Percentiles rank a stretch among this genome's conserved stretches.
Conservation (phyloP, 2,797 vertebrate genomes). For the Enteromius treurensis region DNA sequence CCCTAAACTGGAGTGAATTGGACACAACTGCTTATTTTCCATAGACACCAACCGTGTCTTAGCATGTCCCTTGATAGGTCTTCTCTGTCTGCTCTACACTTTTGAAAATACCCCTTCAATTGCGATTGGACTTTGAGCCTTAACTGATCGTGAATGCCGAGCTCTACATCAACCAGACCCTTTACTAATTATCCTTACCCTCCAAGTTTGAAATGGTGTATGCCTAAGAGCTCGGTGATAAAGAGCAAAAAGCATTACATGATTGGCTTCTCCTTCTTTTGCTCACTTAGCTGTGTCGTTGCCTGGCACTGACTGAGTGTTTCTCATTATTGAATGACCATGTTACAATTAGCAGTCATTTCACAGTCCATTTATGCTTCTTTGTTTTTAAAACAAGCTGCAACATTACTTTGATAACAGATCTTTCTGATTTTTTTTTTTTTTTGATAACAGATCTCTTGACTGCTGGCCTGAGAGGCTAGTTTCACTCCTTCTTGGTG, state of each 20-base stretch:
- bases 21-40: constrained; percentile 36
- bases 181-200: constrained; percentile 79
- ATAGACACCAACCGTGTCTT: constrained; percentile 29
- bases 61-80: constrained; percentile 31
- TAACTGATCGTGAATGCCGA: constrained; percentile 71
- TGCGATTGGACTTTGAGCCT: constrained; percentile 43
- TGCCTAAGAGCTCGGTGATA: constrained; percentile 63
- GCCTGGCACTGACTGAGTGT: constrained; percentile 55
- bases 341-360: constrained; percentile 87
- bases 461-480: constrained; percentile 60
- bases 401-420: constrained; percentile 71
- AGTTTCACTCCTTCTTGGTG: constrained; percentile 55
- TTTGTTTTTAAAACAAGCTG: constrained; percentile 77
- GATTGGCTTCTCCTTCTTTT: constrained; percentile 57
- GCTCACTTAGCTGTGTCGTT: constrained; percentile 57
- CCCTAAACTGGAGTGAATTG: constrained; percentile 13
- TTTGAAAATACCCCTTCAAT: constrained; percentile 34
- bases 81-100: constrained; percentile 13
- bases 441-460: constrained; percentile 44
- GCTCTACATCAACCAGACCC: constrained; percentile 77
- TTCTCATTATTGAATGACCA: constrained; percentile 74
- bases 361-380: constrained; percentile 82
- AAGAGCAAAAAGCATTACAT: constrained; percentile 63
- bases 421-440: constrained; percentile 53
- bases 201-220: constrained; percentile 72